Evolutionary conservation across 2,113 vertebrate species (phyloP), one percentile per base, ranked within the genome.

Genomic region (Lampris megalopsis): DNA sequence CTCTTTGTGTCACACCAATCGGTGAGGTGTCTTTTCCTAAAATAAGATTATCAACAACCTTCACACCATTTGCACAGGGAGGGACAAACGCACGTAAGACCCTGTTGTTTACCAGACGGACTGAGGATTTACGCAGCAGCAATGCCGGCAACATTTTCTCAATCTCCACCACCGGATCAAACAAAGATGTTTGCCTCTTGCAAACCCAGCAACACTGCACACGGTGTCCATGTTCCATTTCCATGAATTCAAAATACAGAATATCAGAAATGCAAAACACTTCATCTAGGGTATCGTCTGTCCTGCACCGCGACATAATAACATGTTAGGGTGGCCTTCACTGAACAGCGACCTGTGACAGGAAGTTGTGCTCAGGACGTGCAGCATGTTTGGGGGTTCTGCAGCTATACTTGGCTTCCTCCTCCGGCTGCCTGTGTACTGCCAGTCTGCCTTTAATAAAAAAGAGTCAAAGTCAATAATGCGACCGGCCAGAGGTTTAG

Each of bases 1-100:
- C 75, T 73, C 56, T 77, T 77, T 24, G 24, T 24, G 56, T 63
- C 68, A 70, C 59, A 83, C 62, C 61, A 83, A n/a, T 53, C 24
- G 56, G 56, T 58, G 24, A 8, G 24, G 79, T 71, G 66, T 81
- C 79, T 84, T 72, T 76, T 81, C 64, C 24, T 61, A 85, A 76
- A 61, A 77, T 63, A 80, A 80, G 73, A 86, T 81, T 36, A 82
- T 38, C 56, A 58, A n/a, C 50, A 10, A 9, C 50, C 50, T 69
- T 71, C 3, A 5, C 50, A n/a, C 56, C 37, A 53, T 83, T 66
- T 71, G 68, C 75, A 62, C 48, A 48, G 40, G 61, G 42, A 71
- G 37, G 24, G 58, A n/a, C 13, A 53, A 11, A 10, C 10, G 9
- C 9, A 11, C 50, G 3, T 53, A 53, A 3, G 54, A 36, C 24